These are phyloP conservation scores for Coecobrya sp. DNA, from an alignment of 2,888 invertebrate genomes.

Conservation along the genomic window DNA sequence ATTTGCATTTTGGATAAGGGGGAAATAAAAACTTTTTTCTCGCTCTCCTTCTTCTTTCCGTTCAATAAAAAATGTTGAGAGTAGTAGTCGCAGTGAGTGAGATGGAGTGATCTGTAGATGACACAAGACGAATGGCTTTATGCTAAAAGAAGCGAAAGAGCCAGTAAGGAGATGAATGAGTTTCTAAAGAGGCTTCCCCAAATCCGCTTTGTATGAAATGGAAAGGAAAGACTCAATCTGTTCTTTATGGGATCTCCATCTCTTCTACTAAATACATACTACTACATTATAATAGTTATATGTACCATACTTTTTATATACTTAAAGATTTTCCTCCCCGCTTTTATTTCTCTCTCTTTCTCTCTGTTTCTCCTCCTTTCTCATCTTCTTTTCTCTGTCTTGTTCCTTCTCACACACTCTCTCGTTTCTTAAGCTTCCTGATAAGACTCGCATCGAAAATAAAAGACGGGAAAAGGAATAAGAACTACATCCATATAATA, in stretches of 20 bases:
- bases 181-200: conserved; percentile 81
- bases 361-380: conserved; percentile 45
- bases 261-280: conserved; percentile 42
- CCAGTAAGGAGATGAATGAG: conserved; percentile 79
- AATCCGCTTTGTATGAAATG: conserved; percentile 82
- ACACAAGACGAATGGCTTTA: conserved; percentile 84
- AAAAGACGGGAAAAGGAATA: conserved; percentile 47
- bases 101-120: conserved; percentile 84
- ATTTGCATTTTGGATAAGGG: conserved; percentile 73
- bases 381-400: conserved; percentile 32
- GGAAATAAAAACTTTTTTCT: conserved; percentile 56
- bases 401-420: conserved; percentile 40
- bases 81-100: conserved; percentile 53
- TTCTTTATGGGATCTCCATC: conserved; percentile 79
- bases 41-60: conserved; percentile 2
- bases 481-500: not conserved
- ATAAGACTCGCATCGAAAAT: conserved; percentile 71
- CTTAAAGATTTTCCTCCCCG: conserved; percentile 49
- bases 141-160: conserved; percentile 82
- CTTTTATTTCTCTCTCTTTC: conserved; percentile 50
- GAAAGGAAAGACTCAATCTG: conserved; percentile 82
- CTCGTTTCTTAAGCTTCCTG: conserved; percentile 61
- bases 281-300: conserved; percentile 36
- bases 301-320: conserved; percentile 8
- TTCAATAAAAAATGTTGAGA: conserved; percentile 57